A percentile compares a stretch with the other conserved stretches of the same genome.
These are phyloP conservation scores for Phylloscopus collybita DNA, from an alignment of 2,797 vertebrate genomes.

Conservation along the genomic window DNA sequence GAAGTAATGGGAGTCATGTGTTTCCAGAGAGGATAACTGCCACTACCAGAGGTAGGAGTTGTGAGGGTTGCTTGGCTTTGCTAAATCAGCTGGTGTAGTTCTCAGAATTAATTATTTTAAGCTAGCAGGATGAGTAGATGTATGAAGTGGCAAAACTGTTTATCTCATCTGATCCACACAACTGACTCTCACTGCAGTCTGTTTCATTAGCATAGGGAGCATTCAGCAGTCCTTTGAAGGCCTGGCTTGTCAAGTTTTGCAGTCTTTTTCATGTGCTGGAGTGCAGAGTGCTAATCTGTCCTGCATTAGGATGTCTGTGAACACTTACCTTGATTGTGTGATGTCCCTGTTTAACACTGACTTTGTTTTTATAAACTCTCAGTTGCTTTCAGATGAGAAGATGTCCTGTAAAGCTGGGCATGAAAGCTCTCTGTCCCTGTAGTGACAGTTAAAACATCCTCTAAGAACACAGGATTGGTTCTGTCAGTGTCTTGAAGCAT, in stretches of 20 bases:
- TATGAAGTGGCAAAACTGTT: background rate
- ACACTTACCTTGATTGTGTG: background rate
- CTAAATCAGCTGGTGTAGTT: background rate
- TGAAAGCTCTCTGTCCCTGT: background rate
- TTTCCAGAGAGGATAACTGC: background rate
- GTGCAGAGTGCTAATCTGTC: background rate
- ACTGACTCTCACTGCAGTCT: background rate
- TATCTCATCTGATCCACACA: background rate
- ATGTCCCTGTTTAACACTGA: background rate
- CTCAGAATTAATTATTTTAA: background rate
- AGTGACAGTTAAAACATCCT: background rate
- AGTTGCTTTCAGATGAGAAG: background rate
- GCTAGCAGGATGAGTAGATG: background rate
- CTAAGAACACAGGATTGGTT: background rate
- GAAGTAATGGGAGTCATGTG: background rate
- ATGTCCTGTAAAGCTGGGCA: background rate
- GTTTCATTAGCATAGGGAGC: background rate
- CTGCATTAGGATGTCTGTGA: background rate
- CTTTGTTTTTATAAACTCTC: background rate
- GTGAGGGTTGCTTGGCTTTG: background rate
- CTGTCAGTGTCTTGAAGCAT: background rate
- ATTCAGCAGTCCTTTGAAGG: constrained; percentile 7
- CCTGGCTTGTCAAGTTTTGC: constrained; percentile 7
- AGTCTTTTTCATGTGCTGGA: background rate
- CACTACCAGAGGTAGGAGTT: background rate